A percentile compares a stretch with the other conserved stretches of the same genome.
phyloP scores from a whole-genome alignment of 2,888 invertebrate species.

The Cryptosula pallasiana region DNA sequence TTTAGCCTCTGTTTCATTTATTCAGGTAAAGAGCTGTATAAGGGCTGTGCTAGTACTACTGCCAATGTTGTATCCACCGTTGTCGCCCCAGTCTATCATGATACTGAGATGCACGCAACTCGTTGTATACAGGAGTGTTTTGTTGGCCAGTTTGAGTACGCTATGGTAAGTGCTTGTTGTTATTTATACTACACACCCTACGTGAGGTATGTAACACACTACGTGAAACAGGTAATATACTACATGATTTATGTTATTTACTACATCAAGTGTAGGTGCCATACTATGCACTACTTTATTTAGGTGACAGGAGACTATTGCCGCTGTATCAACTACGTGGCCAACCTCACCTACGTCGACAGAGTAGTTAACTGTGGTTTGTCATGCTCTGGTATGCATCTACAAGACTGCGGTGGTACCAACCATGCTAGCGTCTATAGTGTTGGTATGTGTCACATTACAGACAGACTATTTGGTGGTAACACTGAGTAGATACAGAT shows the following conservation, averaged over 20 bases:
- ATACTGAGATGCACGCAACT: neutral
- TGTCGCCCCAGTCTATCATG: neutral
- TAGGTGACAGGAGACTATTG: slow-evolving; percentile 12
- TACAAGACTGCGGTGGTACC: slow-evolving; percentile 12
- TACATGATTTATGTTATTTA: no score
- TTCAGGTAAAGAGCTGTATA: neutral
- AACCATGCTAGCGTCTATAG: neutral
- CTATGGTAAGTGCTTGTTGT: slow-evolving; percentile 17
- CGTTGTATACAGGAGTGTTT: neutral
- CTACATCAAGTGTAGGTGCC: no score
- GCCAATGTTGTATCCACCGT: neutral
- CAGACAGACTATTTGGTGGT: no score
- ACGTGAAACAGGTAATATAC: no score
- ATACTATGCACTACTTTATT: no score
- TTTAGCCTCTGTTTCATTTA: neutral
- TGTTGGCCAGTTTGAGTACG: neutral
- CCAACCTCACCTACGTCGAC: neutral
- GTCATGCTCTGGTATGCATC: slow-evolving; percentile 7
- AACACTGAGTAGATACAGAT: no score
- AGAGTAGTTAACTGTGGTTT: neutral
- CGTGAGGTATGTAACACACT: no score
- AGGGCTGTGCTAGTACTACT: neutral
- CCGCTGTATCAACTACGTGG: neutral
- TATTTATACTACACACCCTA: no score
- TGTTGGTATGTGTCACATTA: neutral